phyloP scores from a whole-genome alignment of 2,888 invertebrate species.

The Acrobeloides nanus region DNA sequence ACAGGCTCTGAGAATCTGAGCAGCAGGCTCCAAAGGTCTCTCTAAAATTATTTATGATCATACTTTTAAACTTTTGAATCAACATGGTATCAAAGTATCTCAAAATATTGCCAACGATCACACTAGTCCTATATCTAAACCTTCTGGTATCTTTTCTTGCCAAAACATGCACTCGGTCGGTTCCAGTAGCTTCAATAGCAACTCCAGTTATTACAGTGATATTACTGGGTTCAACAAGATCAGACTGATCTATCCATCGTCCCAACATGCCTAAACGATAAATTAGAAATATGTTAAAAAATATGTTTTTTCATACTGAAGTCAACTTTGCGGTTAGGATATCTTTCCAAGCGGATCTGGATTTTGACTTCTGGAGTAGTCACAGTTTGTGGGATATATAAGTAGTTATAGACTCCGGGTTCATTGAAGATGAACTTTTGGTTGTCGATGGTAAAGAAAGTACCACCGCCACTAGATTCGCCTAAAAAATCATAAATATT shows the following conservation, averaged over 20 bases:
- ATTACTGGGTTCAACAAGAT: constrained; percentile 52
- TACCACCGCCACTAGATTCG: constrained; percentile 84
- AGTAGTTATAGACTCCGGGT: constrained; percentile 58
- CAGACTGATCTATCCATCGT: constrained; percentile 41
- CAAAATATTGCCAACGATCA: constrained; percentile 52
- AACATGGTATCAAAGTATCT: constrained; percentile 52
- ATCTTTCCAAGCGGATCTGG: constrained; percentile 48
- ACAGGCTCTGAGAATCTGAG: too few relatives aligned
- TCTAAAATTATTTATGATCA: too few relatives aligned
- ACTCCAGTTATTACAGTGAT: constrained; percentile 49
- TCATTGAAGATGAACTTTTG: constrained; percentile 84
- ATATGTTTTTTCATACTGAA: constrained; percentile 28
- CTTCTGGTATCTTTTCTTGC: constrained; percentile 50
- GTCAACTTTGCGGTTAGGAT: constrained; percentile 52
- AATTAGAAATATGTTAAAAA: constrained; percentile 2
- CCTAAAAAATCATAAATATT: too few relatives aligned
- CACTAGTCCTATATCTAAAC: constrained; percentile 46
- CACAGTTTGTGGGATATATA: constrained; percentile 43
- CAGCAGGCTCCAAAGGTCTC: too few relatives aligned
- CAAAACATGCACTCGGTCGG: constrained; percentile 46
- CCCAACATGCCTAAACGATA: constrained; percentile 29
- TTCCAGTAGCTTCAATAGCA: constrained; percentile 31
- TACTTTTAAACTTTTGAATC: constrained; percentile 47
- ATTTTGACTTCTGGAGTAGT: constrained; percentile 46
- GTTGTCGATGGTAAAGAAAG: constrained; percentile 80